Evolutionary conservation across 2,113 vertebrate species (phyloP).

Genomic region (Dipodomys spectabilis): DNA sequence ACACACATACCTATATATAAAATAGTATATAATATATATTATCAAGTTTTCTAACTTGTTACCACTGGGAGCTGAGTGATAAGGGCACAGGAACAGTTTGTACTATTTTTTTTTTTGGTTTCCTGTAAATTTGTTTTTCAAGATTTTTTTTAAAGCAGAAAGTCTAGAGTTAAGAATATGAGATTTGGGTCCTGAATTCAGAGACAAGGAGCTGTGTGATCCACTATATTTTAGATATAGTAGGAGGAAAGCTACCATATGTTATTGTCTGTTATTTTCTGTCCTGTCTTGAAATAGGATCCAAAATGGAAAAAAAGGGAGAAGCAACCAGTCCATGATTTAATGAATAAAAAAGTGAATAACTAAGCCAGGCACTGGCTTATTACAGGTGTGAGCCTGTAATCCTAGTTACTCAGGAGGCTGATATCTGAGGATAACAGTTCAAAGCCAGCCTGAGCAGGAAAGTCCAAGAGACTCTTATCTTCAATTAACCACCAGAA

Average conservation of each 20-base stretch:
- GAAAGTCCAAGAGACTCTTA: no score
- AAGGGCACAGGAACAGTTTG: neutral
- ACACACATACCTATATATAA: no score
- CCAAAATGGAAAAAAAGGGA: no score
- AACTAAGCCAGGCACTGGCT: no score
- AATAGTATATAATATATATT: no score
- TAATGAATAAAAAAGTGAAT: neutral
- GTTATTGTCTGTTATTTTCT: neutral
- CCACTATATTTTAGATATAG: neutral
- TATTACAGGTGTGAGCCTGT: no score
- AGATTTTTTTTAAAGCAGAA: slow-evolving; percentile 16
- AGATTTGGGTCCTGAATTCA: neutral
- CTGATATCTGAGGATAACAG: no score
- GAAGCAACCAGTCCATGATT: neutral
- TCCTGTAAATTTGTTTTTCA: neutral
- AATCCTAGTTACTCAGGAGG: no score
- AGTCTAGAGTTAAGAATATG: neutral
- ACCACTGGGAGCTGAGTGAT: neutral
- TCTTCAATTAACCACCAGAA: no score
- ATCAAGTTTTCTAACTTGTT: neutral
- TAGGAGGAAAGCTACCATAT: neutral
- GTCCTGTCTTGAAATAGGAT: neutral
- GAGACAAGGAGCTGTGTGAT: neutral
- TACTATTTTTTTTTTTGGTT: neutral
- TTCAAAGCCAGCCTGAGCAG: no score